These are phyloP conservation scores for Dasyurus viverrinus DNA, from an alignment of 2,113 vertebrate species.

Conservation along the genomic window DNA sequence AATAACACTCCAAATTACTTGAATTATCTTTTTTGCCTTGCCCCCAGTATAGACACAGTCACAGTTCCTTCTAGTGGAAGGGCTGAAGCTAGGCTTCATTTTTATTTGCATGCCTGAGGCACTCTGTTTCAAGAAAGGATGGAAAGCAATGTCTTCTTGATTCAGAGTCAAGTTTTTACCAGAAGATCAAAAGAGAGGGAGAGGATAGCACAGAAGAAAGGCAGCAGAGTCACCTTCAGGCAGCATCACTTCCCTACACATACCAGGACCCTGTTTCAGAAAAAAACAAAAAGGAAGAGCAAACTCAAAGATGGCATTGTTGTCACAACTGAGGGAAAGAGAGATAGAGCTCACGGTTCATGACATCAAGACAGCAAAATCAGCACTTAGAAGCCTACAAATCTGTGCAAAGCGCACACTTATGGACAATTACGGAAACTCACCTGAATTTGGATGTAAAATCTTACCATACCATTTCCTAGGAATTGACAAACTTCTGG, in stretches of 20 bases:
- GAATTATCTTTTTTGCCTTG: not conserved
- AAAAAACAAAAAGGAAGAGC: conserved; percentile 58
- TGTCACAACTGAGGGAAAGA: not conserved
- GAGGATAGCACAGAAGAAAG: conserved; percentile 65
- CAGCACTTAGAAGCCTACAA: not conserved
- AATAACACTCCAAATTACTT: conserved; percentile 1
- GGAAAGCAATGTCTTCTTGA: conserved; percentile 35
- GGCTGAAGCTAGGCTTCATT: not conserved
- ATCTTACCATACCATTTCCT: conserved; percentile 24
- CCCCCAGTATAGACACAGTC: conserved; percentile 2
- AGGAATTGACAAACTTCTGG: conserved; percentile 26
- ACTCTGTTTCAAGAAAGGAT: conserved; percentile 28
- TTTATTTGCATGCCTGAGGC: not conserved
- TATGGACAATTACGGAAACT: not conserved
- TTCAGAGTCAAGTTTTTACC: conserved; percentile 63
- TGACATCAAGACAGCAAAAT: not conserved
- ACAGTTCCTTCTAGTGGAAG: conserved; percentile 26
- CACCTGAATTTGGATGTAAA: not conserved
- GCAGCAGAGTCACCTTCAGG: conserved; percentile 50
- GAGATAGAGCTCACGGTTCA: conserved; percentile 9
- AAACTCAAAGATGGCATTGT: conserved; percentile 39
- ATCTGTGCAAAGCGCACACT: not conserved
- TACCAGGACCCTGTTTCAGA: conserved; percentile 52
- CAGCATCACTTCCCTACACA: conserved; percentile 65
- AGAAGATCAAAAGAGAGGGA: conserved; percentile 56